Base-by-base conservation (phyloP, 2,113 vertebrate genomes). In the Probosciger aterrimus region DNA sequence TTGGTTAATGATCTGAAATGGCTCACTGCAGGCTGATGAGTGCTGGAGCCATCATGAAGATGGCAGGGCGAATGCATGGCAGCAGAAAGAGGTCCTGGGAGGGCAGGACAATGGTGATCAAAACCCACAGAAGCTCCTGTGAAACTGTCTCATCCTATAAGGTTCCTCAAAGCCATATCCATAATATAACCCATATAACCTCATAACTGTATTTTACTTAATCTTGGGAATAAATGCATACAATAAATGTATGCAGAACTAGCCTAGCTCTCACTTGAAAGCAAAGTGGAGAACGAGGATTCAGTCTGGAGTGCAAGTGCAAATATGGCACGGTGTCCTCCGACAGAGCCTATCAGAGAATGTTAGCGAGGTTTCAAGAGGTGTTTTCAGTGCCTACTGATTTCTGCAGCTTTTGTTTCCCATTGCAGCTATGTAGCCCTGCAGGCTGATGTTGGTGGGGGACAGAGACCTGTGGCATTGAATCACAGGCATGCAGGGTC, bases 371-470 rank as follows among this genome's bases (percentile, higher is more conserved):
- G 19, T 23, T 80, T 70, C 39, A 46, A 43, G 27, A 50, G 11
- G 18, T 57, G 18, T 23, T 25, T 59, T 59, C 22, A 60, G n/a
- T 18, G 28, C 43, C 41, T 11, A 35, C 24, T 73, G 10, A 30
- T 46, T 14, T n/a, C 62, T n/a, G n/a, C 18, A 67, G 31, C 46
- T 1, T 44, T 43, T 41, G 24, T 35, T 53, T 12, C 13, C 22
- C 19, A 0, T 67, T 57, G 52, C 75, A 64, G 22, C 49, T 28
- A 12, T 1, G 3, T 12, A 37, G n/a, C 47, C 73, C 60, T 37
- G 11, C 20, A 41, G 11, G 24, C 41, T n/a, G 24, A 31, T 0
- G 0, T 6, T 12, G n/a, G 9, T 3, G 0, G 5, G 17, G 22
- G 31, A 14, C 67, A 86, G 70, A 75, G 31, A 39, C 50, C 25